Evolutionary conservation across 2,797 vertebrate species (phyloP).

Genomic region (Phrynocephalus vlangalii): DNA sequence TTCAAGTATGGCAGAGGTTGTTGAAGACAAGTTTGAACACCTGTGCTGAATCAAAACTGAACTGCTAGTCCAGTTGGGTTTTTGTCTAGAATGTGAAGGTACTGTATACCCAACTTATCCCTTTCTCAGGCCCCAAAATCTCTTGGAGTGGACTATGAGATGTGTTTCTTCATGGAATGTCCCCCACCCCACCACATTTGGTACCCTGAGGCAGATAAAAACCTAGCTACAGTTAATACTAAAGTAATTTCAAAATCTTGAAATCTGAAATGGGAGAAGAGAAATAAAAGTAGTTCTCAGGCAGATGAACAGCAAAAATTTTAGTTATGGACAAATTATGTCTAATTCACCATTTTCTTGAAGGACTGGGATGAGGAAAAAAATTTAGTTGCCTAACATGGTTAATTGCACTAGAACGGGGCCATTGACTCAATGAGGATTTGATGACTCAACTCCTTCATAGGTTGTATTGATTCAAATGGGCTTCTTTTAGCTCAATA

Average conservation of each 20-base stretch:
- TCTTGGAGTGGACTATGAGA: neutral
- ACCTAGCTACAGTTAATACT: neutral
- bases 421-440: no score
- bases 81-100: neutral
- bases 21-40: neutral
- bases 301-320: neutral
- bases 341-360: neutral
- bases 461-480: no score
- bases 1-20: neutral
- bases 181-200: neutral
- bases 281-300: neutral
- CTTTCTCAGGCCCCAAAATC: neutral
- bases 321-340: neutral
- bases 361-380: neutral
- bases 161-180: neutral
- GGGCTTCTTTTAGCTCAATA: no score
- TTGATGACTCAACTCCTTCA: no score
- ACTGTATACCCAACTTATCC: neutral
- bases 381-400: no score
- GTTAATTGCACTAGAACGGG: no score
- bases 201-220: neutral
- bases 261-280: neutral
- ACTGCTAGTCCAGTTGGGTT: neutral
- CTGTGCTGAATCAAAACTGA: neutral
- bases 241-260: neutral